phyloP scores from a whole-genome alignment of 2,888 invertebrate species.

The Drosophila meridiana region DNA sequence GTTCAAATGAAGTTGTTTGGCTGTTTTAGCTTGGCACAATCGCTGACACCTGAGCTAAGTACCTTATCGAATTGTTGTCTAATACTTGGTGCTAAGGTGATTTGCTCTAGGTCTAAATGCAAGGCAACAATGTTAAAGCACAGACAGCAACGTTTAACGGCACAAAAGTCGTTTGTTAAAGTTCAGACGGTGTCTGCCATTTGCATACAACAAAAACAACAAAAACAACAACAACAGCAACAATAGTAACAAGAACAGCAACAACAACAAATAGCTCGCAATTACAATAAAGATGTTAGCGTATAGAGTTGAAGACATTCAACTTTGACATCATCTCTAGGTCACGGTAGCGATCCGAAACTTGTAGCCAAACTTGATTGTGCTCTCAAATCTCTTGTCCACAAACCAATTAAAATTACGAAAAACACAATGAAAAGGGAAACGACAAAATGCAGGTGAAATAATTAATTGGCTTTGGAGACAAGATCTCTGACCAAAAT shows the following conservation, averaged over 20 bases:
- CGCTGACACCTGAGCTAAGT: conserved; percentile 49
- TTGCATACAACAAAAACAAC: conserved; percentile 34
- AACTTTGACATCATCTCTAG: conserved; percentile 78
- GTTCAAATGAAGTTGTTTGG: conserved; percentile 1
- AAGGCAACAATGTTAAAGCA: conserved; percentile 35
- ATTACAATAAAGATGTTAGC: conserved; percentile 63
- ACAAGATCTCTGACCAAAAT: conserved; percentile 26
- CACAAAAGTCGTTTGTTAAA: conserved; percentile 54
- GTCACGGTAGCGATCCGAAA: conserved; percentile 57
- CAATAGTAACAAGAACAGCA: conserved; percentile 11
- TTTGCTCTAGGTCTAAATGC: conserved; percentile 57
- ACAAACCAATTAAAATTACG: conserved; percentile 44
- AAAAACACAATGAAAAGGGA: neutral
- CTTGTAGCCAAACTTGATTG: conserved; percentile 10
- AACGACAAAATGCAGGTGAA: conserved; percentile 49
- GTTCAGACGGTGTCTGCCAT: conserved; percentile 61
- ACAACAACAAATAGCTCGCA: conserved; percentile 33
- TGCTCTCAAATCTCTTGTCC: conserved; percentile 34
- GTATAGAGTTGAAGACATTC: conserved; percentile 70
- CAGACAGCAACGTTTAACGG: conserved; percentile 23
- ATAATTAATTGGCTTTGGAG: conserved; percentile 46
- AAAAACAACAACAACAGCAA: conserved; percentile 23
- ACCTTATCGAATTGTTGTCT: conserved; percentile 60
- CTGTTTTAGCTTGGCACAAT: conserved; percentile 24
- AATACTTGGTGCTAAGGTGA: conserved; percentile 49